phyloP scores from a whole-genome alignment of 2,888 invertebrate species.

The Drosophila anomelani region DNA sequence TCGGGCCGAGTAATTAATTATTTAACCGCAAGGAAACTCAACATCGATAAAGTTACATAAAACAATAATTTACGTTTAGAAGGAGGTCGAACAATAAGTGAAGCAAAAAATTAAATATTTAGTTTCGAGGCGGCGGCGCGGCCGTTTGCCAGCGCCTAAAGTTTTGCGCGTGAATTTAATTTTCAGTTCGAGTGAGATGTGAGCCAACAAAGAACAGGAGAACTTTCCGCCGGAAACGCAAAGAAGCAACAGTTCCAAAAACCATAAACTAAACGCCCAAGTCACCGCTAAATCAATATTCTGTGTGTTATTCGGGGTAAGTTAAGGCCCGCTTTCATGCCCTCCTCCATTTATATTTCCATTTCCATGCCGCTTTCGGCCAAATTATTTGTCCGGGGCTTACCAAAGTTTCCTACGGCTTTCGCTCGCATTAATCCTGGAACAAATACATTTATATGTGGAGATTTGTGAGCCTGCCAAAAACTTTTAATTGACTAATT shows the following conservation, averaged over 20 bases:
- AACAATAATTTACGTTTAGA: constrained; percentile 11
- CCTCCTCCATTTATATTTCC: constrained; percentile 12
- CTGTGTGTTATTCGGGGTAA: constrained; percentile 51
- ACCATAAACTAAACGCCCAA: constrained; percentile 39
- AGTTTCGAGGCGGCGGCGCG: constrained; percentile 23
- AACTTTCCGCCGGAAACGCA: constrained; percentile 19
- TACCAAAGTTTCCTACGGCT: constrained; percentile 38
- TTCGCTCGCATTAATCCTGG: constrained; percentile 13
- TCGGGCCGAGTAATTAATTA: constrained; percentile 36
- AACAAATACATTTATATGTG: constrained; percentile 25
- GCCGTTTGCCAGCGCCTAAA: constrained; percentile 12
- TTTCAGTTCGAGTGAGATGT: constrained; percentile 24
- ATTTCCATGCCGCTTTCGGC: constrained; percentile 5
- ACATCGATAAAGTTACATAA: constrained; percentile 6
- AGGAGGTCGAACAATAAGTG: background rate
- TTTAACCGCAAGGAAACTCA: constrained; percentile 18
- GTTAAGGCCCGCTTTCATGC: constrained; percentile 30
- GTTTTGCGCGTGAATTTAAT: background rate
- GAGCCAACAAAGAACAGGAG: constrained; percentile 11
- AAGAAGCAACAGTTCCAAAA: constrained; percentile 54
- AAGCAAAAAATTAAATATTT: constrained; percentile 1
- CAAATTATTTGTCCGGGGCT: constrained; percentile 9
- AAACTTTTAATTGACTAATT: constrained; percentile 54
- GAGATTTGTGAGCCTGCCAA: constrained; percentile 4
- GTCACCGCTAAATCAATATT: constrained; percentile 46